Evolutionary conservation across 2,797 vertebrate genomes (phyloP).

Genomic region (Pangasius djambal): DNA sequence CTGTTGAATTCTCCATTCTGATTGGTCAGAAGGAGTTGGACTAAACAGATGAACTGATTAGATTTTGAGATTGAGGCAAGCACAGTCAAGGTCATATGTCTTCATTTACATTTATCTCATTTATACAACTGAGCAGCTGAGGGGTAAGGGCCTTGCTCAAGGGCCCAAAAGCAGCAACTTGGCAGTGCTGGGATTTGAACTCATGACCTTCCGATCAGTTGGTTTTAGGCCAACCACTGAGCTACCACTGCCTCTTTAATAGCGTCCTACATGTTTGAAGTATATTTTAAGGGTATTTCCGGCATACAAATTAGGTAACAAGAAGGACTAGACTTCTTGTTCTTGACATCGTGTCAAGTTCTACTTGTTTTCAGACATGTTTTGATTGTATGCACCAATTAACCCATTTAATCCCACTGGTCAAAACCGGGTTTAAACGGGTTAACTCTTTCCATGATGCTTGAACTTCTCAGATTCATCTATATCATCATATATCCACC

Average conservation of each 20-base stretch:
- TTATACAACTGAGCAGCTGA: no score
- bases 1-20: background rate
- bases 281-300: background rate
- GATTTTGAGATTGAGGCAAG: background rate
- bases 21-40: background rate
- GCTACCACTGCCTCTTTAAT: background rate
- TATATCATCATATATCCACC: no score
- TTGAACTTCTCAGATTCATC: background rate
- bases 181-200: no score
- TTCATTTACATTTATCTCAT: no score
- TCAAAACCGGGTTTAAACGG: background rate
- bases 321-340: background rate
- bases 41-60: background rate
- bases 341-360: background rate
- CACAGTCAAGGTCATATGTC: background rate
- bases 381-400: no score
- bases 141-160: no score
- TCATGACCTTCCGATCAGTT: no score
- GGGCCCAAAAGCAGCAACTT: no score
- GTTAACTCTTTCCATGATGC: background rate
- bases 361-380: background rate
- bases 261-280: background rate
- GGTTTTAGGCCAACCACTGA: no score
- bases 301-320: background rate
- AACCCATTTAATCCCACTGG: background rate